Evolutionary conservation across 2,113 vertebrate genomes (phyloP).

Genomic region (Burhinus bistriatus): DNA sequence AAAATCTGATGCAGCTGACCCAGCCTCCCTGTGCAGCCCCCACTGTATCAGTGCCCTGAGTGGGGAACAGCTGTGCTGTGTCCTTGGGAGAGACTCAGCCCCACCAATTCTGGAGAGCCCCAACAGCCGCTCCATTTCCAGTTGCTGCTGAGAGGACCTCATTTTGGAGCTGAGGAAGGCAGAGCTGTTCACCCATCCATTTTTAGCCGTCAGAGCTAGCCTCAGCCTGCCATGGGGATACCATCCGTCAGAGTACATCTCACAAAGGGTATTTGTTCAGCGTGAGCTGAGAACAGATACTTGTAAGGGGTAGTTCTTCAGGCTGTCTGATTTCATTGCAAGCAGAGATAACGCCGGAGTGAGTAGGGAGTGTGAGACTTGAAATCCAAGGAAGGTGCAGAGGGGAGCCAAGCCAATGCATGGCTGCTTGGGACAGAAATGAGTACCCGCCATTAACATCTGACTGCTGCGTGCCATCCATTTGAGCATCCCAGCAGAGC

Average conservation of each 20-base stretch:
- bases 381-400: not conserved
- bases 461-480: not conserved
- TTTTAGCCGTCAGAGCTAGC: not conserved
- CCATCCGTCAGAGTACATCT: rapidly evolving
- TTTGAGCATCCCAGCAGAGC: not conserved
- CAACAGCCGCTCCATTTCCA: not conserved
- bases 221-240: rapidly evolving
- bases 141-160: not conserved
- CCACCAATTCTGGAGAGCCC: not conserved
- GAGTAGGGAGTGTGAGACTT: not conserved
- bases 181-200: not conserved
- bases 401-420: not conserved
- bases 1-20: not conserved
- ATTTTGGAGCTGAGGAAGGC: not conserved
- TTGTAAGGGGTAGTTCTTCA: not conserved
- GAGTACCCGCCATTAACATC: not conserved
- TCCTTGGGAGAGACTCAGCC: not conserved
- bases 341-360: not conserved
- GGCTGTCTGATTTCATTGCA: not conserved
- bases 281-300: not conserved
- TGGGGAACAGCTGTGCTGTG: not conserved
- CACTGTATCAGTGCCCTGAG: rapidly evolving
- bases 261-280: not conserved
- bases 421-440: not conserved
- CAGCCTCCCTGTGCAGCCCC: not conserved